Evolutionary conservation across 2,113 vertebrate species (phyloP), one percentile per base, ranked within the genome.

Genomic region (Rana temporaria): DNA sequence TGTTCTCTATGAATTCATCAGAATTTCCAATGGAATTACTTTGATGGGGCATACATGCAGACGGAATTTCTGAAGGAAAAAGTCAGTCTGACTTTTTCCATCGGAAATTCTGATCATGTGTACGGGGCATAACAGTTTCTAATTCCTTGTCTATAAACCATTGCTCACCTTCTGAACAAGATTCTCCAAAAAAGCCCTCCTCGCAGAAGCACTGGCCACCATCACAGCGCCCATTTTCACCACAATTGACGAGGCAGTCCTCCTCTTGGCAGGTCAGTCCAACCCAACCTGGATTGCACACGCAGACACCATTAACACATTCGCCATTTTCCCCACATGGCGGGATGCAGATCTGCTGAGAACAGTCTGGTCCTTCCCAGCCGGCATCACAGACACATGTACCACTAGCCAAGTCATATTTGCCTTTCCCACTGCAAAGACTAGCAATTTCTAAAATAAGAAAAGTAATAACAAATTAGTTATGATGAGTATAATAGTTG

Each of bases 341-440:
- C 48, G n/a, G 72, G 63, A 17, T 30, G 81, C 96, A 98, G 85
- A 90, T 63, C 8, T 93, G 93, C 15, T 4, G 75, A 11, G 95
- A 95, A 84, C 96, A 98, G 80, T 91, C 89, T 0, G 87, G 86
- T 30, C 96, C 95, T 86, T 94, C 92, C 95, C 96, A 97, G 70
- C 96, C 97, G 1, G 89, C 60, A 0, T 93, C 87, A 64, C 96
- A 96, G 78, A 84, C 82, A 89, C 96, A 98, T 86, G 88, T 89
- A 85, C 95, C 96, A 0, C 88, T 91, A 34, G 90, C 88, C 0
- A 69, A 84, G 4, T 91, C 87, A 85, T 94, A 95, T 6, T 87
- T 91, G 1, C 96, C 96, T 0, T 90, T 92, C 59, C 89, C 91
- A 0, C 93, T 94, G 76, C 96, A 97, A 77, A 70, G 89, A 32